phyloP scores from a whole-genome alignment of 2,888 invertebrate species.

The Torymus texanus region DNA sequence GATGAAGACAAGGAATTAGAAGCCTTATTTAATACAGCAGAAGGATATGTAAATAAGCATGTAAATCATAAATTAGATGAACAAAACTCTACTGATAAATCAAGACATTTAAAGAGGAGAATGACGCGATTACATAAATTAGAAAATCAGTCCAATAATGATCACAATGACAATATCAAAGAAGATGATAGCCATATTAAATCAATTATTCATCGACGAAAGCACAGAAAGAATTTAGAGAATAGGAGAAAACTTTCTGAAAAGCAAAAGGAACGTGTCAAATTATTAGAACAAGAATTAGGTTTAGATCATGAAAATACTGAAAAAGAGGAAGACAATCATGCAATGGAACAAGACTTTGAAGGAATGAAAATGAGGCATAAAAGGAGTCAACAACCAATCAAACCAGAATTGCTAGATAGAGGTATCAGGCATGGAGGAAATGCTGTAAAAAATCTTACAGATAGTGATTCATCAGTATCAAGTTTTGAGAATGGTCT shows the following conservation, averaged over 20 bases:
- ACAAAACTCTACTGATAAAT: conserved; percentile 55
- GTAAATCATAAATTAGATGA: conserved; percentile 50
- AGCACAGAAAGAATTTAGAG: conserved; percentile 44
- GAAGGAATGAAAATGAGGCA: conserved; percentile 31
- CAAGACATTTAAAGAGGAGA: conserved; percentile 63
- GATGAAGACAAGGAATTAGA: conserved; percentile 38
- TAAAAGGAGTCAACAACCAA: conserved; percentile 57
- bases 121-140: conserved; percentile 53
- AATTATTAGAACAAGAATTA: conserved; percentile 58
- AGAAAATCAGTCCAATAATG: conserved; percentile 59
- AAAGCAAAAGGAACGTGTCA: conserved; percentile 53
- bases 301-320: conserved; percentile 54
- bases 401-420: conserved; percentile 78
- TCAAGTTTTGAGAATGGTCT: conserved; percentile 89
- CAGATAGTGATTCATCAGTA: conserved; percentile 81
- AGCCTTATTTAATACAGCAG: conserved; percentile 52
- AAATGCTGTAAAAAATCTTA: conserved; percentile 79
- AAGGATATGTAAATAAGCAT: conserved; percentile 60
- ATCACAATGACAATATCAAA: conserved; percentile 50
- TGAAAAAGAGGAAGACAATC: conserved; percentile 57
- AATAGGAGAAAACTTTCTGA: conserved; percentile 44
- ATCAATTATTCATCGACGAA: conserved; percentile 34
- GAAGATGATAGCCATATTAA: conserved; percentile 31
- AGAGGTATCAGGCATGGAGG: conserved; percentile 87
- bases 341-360: conserved; percentile 51